Base-by-base conservation (phyloP, 1,140 invertebrate species). In the Calliphora vicina region DNA sequence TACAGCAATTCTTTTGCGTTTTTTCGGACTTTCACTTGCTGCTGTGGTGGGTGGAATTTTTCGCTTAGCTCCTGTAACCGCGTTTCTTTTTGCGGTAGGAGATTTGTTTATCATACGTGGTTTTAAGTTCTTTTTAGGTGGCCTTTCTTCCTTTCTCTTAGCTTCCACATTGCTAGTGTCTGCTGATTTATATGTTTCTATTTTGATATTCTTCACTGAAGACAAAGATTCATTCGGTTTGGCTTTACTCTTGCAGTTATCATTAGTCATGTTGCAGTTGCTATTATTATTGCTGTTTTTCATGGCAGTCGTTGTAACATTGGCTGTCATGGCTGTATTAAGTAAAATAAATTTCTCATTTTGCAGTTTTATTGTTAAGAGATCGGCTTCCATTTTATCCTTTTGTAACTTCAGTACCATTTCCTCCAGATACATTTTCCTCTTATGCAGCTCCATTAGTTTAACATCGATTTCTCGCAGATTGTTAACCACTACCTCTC, bases 391-490 rank as follows among this genome's bases (percentile, higher is more conserved):
- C 9, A 87, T 87, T 82, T 89, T 90, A 67, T 89, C 87, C 12
- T 86, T 88, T 42, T 90, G 89, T 43, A 89, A 85, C 50, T 90
- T 89, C 42, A 86, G 61, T 17, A 90, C 89, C 86, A 89, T 90
- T 43, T 89, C 87, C 25, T 90, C 88, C n/a, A 90, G 84, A 71
- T 86, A 86, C 45, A 83, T 85, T 71, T 88, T 88, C 4, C 88
- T 87, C 72, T 86, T 88, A 23, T 88, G 86, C 29, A 89, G 84
- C 45, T 90, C 88, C 82, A 89, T 74, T 20, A 90, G 45, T 8
- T 86, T 87, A 0, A 87, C 82, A 86, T 90, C 89, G 15, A 88
- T 87, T 57, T 90, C 89, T 8, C 85, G 82, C 25, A 90, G 45
- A 82, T 83, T 87, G 9, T 87, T 85, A 3, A 84, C 80, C 23